A percentile compares a stretch with the other conserved stretches of the same genome.
These are phyloP conservation scores for Phyllopteryx taeniolatus DNA, from an alignment of 2,113 vertebrate genomes.

Conservation along the genomic window DNA sequence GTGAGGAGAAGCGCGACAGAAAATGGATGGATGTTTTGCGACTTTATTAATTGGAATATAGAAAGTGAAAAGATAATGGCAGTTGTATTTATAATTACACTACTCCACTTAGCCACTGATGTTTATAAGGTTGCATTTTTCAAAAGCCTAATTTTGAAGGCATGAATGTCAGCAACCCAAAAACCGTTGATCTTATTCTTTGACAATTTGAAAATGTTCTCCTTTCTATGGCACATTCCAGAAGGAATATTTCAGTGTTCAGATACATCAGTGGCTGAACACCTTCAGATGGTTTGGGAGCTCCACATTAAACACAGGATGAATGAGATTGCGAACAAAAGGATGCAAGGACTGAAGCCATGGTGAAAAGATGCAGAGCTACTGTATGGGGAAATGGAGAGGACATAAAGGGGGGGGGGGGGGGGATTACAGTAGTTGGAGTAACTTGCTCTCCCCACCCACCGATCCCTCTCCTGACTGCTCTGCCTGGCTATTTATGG, in stretches of 20 bases:
- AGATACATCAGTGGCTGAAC: constrained; percentile 10
- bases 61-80: constrained; percentile 1
- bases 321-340: constrained; percentile 1
- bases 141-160: not conserved
- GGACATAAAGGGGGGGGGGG: constrained; percentile 28
- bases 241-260: constrained; percentile 4
- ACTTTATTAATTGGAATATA: not conserved
- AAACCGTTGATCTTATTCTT: constrained; percentile 7
- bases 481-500: constrained; percentile 77
- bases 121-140: constrained; percentile 7
- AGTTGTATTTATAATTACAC: constrained; percentile 7
- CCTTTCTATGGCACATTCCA: constrained; percentile 10
- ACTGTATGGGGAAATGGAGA: not conserved
- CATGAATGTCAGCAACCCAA: not conserved
- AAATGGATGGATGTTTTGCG: too few relatives aligned
- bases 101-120: not conserved
- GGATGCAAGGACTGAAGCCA: not conserved
- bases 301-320: not conserved
- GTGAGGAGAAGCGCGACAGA: too few relatives aligned
- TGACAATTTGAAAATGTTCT: constrained; percentile 8
- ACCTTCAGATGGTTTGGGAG: not conserved
- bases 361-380: constrained; percentile 2
- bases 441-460: constrained; percentile 26
- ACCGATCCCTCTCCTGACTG: constrained; percentile 23
- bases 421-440: constrained; percentile 40